These are phyloP conservation scores for Chrysolina oricalcia DNA, from an alignment of 2,888 invertebrate genomes.

Conservation along the genomic window DNA sequence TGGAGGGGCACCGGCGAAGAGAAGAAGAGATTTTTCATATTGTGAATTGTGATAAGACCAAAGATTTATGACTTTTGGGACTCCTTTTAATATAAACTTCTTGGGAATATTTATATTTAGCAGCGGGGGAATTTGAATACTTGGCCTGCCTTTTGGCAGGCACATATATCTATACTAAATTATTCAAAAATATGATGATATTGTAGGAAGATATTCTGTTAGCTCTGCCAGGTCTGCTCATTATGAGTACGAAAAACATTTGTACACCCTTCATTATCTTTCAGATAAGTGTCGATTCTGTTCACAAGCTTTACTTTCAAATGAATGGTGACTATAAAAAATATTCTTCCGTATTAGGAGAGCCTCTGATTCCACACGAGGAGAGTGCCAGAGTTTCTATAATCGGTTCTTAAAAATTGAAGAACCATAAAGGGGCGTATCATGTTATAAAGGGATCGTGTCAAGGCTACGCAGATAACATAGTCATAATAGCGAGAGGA, in stretches of 20 bases:
- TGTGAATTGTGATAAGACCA: slow-evolving; percentile 54
- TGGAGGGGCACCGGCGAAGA: slow-evolving; percentile 46
- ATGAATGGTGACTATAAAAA: too few relatives aligned
- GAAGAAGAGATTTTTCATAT: slow-evolving; percentile 54
- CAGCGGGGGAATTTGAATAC: slow-evolving; percentile 38
- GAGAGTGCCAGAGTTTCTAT: too few relatives aligned
- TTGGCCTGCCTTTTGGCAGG: slow-evolving; percentile 29
- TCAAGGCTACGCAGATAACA: too few relatives aligned
- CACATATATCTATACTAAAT: not conserved
- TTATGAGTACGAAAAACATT: not conserved
- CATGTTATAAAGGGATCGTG: too few relatives aligned
- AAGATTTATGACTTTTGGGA: slow-evolving; percentile 52
- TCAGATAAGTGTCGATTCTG: too few relatives aligned
- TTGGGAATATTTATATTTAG: slow-evolving; percentile 35
- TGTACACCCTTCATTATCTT: too few relatives aligned
- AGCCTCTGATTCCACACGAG: too few relatives aligned
- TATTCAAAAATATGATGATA: slow-evolving; percentile 17
- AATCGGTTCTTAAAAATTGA: too few relatives aligned
- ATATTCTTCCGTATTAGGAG: too few relatives aligned
- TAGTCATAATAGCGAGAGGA: too few relatives aligned
- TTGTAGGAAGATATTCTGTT: not conserved
- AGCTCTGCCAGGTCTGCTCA: not conserved
- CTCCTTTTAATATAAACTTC: slow-evolving; percentile 54
- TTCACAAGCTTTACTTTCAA: too few relatives aligned
- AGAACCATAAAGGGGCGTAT: too few relatives aligned